Evolutionary conservation across 2,888 invertebrate species (phyloP).

Genomic region (Myopa testacea): DNA sequence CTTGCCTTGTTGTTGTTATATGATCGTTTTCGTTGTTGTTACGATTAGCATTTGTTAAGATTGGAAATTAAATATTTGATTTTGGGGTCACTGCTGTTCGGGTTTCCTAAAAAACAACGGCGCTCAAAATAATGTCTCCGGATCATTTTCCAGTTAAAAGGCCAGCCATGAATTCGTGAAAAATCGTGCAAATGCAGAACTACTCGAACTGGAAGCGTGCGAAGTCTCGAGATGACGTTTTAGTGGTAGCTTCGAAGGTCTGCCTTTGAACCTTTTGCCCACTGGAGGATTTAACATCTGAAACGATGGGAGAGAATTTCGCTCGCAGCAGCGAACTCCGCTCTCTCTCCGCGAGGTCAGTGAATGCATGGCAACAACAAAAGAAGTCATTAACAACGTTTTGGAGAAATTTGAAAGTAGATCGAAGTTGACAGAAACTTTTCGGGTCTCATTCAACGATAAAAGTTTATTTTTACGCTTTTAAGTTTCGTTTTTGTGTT

Average conservation of each 20-base stretch:
- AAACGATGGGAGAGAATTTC: neutral
- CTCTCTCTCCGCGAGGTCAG: neutral
- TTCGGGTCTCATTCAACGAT: neutral
- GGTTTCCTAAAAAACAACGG: neutral
- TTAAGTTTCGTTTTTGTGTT: neutral
- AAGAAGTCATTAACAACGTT: neutral
- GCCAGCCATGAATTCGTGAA: neutral
- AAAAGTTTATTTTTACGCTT: neutral
- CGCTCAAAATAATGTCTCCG: neutral
- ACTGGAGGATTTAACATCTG: too few species aligned
- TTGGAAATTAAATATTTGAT: slow-evolving; percentile 17
- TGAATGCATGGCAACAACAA: slow-evolving; percentile 7
- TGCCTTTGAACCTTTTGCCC: too few species aligned
- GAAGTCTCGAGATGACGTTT: too few species aligned
- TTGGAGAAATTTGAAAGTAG: slow-evolving; percentile 5
- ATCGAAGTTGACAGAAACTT: neutral
- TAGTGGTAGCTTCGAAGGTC: too few species aligned
- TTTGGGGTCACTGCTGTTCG: neutral
- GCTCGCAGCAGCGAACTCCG: neutral
- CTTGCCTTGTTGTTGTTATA: slow-evolving; percentile 8
- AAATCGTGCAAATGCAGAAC: neutral
- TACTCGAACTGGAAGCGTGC: neutral
- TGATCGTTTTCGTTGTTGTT: slow-evolving; percentile 19
- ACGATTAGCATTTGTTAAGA: slow-evolving; percentile 17
- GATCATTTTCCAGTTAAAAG: neutral